Evolutionary conservation across 2,113 vertebrate species (phyloP).

Genomic region (Electrona antarctica): DNA sequence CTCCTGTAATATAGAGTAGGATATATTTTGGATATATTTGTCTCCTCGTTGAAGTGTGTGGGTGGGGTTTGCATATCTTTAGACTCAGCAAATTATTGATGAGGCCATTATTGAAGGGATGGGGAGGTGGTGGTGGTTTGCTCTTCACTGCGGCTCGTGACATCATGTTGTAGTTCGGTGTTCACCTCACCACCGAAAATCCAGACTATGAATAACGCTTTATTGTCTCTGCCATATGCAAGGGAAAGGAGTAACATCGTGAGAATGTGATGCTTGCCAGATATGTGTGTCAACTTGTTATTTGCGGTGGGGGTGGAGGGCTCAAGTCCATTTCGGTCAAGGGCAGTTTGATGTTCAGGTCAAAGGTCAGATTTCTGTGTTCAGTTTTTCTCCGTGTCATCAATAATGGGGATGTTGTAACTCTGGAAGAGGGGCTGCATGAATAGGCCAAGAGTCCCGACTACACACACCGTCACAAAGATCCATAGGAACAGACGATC

Average conservation of each 20-base stretch:
- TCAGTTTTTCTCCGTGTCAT: slow-evolving; percentile 64
- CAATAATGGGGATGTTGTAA: slow-evolving; percentile 73
- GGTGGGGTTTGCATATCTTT: slow-evolving; percentile 32
- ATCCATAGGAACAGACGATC: slow-evolving; percentile 83
- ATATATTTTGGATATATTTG: background rate
- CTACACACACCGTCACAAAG: slow-evolving; percentile 80
- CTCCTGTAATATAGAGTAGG: no score
- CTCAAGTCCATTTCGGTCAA: slow-evolving; percentile 30
- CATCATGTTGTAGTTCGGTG: no score
- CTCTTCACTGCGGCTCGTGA: no score
- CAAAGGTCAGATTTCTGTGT: slow-evolving; percentile 10
- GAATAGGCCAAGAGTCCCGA: slow-evolving; percentile 81
- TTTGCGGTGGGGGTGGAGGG: slow-evolving; percentile 10
- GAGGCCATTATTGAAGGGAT: no score
- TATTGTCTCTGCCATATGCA: background rate
- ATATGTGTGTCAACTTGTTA: slow-evolving; percentile 34
- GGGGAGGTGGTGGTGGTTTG: no score
- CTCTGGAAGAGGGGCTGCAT: slow-evolving; percentile 83
- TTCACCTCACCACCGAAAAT: no score
- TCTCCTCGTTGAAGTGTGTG: slow-evolving; percentile 4
- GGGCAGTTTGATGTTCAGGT: slow-evolving; percentile 6
- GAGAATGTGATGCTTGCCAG: slow-evolving; percentile 27
- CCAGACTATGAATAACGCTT: slow-evolving; percentile 28
- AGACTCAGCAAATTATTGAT: slow-evolving; percentile 21
- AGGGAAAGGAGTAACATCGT: slow-evolving; percentile 6